phyloP scores from a whole-genome alignment of 1,140 invertebrate genomes.

The Drosophila arawakana region DNA sequence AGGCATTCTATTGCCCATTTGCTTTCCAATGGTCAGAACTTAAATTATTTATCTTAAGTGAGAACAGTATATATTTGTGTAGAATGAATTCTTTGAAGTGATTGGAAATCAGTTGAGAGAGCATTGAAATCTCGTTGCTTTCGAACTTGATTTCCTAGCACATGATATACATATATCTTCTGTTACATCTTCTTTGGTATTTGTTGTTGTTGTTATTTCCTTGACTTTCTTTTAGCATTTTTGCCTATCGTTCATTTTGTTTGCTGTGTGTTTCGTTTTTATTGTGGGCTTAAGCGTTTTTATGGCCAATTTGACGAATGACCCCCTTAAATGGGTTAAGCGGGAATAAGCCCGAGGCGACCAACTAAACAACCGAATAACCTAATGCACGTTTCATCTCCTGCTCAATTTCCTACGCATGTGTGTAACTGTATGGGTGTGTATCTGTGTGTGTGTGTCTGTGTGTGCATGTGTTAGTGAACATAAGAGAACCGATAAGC shows the following conservation, averaged over 20 bases:
- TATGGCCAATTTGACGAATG: slow-evolving; percentile 79
- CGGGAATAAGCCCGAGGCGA: slow-evolving; percentile 50
- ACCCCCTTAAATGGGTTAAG: slow-evolving; percentile 72
- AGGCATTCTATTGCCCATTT: no score
- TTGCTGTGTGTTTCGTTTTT: slow-evolving; percentile 48
- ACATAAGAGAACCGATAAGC: slow-evolving; percentile 46
- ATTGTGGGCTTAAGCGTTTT: slow-evolving; percentile 68
- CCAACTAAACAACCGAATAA: slow-evolving; percentile 52
- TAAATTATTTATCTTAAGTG: no score
- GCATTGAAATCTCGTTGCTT: slow-evolving; percentile 25
- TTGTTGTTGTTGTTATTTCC: slow-evolving; percentile 4
- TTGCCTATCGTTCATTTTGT: slow-evolving; percentile 43
- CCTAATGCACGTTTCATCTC: slow-evolving; percentile 37
- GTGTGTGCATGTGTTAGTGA: slow-evolving; percentile 2
- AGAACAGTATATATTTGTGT: background rate
- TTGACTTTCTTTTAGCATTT: background rate
- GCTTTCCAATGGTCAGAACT: no score
- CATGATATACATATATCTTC: slow-evolving; percentile 6
- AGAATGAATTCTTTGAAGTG: background rate
- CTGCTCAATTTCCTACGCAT: background rate
- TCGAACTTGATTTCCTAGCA: slow-evolving; percentile 18
- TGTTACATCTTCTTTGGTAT: background rate
- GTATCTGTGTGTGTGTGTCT: slow-evolving; percentile 12
- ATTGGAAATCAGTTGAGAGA: background rate
- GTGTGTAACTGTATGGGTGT: background rate